Evolutionary conservation across 2,113 vertebrate genomes (phyloP).

Genomic region (Spermophilus dauricus): DNA sequence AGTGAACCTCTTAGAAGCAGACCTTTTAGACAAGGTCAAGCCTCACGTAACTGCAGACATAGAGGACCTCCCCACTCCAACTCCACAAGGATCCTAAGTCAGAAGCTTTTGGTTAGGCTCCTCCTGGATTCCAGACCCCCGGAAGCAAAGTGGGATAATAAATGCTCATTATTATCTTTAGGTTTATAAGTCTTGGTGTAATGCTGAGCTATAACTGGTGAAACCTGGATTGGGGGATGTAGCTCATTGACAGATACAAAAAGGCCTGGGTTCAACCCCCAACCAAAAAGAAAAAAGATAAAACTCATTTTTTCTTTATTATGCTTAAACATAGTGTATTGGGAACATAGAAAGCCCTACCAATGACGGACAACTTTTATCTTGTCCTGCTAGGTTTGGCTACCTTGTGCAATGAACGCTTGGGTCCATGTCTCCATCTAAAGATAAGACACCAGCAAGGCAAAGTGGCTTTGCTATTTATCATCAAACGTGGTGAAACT

Average conservation of each 20-base stretch:
- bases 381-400: neutral
- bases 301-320: neutral
- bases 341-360: neutral
- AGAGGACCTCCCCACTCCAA: neutral
- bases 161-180: neutral
- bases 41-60: neutral
- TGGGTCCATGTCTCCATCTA: neutral
- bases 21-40: neutral
- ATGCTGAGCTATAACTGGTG: neutral
- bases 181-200: neutral
- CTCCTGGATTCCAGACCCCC: neutral
- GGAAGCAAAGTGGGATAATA: neutral
- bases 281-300: neutral
- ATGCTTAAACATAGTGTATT: neutral
- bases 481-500: neutral
- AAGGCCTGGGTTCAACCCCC: neutral
- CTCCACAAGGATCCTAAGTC: neutral
- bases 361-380: neutral
- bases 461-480: conserved; percentile 23
- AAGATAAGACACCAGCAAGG: neutral
- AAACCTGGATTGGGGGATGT: neutral
- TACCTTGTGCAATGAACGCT: neutral
- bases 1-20: neutral
- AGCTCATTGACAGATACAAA: neutral
- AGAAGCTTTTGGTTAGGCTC: neutral